These are phyloP conservation scores for Beris chalybata DNA, from an alignment of 2,888 invertebrate genomes.

Conservation along the genomic window DNA sequence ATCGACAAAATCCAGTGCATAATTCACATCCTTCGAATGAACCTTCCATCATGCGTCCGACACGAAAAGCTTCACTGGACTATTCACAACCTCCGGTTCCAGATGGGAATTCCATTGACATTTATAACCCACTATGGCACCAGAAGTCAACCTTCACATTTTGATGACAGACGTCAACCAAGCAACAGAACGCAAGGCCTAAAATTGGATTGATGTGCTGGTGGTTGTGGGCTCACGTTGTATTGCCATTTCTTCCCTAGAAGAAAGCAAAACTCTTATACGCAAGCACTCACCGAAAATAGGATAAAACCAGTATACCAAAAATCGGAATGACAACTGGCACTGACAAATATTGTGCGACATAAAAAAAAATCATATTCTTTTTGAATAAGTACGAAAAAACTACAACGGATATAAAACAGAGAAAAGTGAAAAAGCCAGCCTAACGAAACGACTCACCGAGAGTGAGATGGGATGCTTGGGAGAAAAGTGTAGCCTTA, in stretches of 20 bases:
- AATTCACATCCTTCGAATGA: too few species aligned
- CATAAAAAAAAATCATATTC: conserved; percentile 2
- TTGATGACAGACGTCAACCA: conserved; percentile 10
- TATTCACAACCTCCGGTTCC: too few species aligned
- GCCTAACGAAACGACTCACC: background rate
- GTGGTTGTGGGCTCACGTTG: background rate
- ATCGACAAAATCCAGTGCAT: too few species aligned
- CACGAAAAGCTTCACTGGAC: too few species aligned
- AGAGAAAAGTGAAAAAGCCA: conserved; percentile 1
- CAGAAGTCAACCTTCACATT: conserved; percentile 10
- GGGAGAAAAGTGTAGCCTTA: conserved; percentile 10
- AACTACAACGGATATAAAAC: background rate
- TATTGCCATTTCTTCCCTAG: background rate
- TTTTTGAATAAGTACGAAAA: background rate
- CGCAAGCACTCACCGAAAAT: background rate
- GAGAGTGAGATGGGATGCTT: background rate
- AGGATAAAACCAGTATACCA: background rate
- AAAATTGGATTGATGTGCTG: conserved; percentile 8
- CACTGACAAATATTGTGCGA: conserved; percentile 13
- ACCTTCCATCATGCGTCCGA: too few species aligned
- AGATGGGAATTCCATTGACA: background rate
- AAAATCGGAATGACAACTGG: conserved; percentile 17
- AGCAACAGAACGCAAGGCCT: background rate
- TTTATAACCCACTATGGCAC: conserved; percentile 40
- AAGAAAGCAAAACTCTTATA: background rate